Evolutionary conservation across 2,113 vertebrate species (phyloP).

Genomic region (Brachypodius melanocephalos): DNA sequence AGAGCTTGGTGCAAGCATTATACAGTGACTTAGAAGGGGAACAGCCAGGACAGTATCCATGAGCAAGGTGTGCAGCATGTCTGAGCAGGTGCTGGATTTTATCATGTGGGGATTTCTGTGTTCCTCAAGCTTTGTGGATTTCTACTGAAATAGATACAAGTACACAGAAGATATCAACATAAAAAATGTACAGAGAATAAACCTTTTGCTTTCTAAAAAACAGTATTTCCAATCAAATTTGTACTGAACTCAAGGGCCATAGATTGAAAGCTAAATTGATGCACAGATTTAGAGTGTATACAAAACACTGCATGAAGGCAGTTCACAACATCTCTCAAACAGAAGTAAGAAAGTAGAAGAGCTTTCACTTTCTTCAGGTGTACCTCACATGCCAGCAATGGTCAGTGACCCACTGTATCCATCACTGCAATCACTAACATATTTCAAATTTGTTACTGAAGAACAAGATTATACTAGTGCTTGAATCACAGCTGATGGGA

Average conservation of each 20-base stretch:
- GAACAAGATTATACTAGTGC: background rate
- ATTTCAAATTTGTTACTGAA: background rate
- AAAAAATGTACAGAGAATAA: background rate
- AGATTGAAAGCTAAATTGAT: background rate
- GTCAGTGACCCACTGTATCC: background rate
- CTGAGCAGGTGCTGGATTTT: background rate
- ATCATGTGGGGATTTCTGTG: background rate
- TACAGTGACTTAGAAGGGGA: background rate
- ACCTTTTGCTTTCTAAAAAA: rapidly evolving
- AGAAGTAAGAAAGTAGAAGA: background rate
- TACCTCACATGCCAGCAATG: background rate
- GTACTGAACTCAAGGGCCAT: background rate
- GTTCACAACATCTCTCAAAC: background rate
- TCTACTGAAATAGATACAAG: background rate
- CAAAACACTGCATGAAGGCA: background rate
- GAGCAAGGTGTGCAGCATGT: background rate
- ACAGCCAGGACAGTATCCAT: background rate
- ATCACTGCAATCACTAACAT: background rate
- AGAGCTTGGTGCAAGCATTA: background rate
- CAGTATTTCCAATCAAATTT: background rate
- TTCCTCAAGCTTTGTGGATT: background rate
- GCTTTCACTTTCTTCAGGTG: background rate
- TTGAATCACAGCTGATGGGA: background rate
- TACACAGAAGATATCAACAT: background rate
- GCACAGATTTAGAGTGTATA: background rate